Percentiles rank a stretch among this genome's conserved stretches.
These are phyloP conservation scores for Myotis findleyi DNA, from an alignment of 2,797 vertebrate genomes.

Conservation along the genomic window DNA sequence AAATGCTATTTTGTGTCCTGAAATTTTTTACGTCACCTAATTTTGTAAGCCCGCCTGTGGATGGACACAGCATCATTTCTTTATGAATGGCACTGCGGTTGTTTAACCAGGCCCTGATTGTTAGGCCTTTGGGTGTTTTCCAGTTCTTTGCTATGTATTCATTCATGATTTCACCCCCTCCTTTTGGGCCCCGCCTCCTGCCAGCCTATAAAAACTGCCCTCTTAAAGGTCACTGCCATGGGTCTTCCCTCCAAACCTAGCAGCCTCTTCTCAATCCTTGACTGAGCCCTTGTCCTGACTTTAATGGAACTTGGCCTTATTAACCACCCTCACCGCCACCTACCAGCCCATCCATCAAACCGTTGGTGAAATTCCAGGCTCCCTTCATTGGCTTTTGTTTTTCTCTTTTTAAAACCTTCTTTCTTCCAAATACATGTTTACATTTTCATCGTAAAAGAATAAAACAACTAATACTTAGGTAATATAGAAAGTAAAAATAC, in stretches of 20 bases:
- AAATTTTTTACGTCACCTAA: slow-evolving; percentile 64
- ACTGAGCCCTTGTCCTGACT: not conserved
- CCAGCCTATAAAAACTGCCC: slow-evolving; percentile 62
- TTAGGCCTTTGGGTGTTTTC: slow-evolving; percentile 70
- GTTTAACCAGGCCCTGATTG: slow-evolving; percentile 68
- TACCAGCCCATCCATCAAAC: not conserved
- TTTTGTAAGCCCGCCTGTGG: slow-evolving; percentile 65
- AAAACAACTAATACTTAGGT: not conserved
- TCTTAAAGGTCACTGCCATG: slow-evolving; percentile 64
- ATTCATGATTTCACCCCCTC: slow-evolving; percentile 50
- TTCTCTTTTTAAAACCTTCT: not conserved
- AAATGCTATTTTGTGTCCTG: slow-evolving; percentile 72
- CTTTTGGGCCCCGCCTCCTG: slow-evolving; percentile 48
- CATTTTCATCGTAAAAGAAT: slow-evolving; percentile 48
- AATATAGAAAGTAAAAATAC: not conserved
- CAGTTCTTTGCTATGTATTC: slow-evolving; percentile 66
- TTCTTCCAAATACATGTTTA: not conserved
- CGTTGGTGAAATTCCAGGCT: not conserved
- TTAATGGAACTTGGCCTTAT: slow-evolving; percentile 5
- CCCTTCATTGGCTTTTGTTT: not conserved
- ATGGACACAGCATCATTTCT: slow-evolving; percentile 64
- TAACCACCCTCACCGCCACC: not conserved
- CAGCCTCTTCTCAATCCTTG: slow-evolving; percentile 18
- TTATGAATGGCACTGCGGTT: slow-evolving; percentile 59
- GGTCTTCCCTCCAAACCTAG: not conserved